Conservation (phyloP, 2,888 invertebrate species). For the Bombyx huttoni region DNA sequence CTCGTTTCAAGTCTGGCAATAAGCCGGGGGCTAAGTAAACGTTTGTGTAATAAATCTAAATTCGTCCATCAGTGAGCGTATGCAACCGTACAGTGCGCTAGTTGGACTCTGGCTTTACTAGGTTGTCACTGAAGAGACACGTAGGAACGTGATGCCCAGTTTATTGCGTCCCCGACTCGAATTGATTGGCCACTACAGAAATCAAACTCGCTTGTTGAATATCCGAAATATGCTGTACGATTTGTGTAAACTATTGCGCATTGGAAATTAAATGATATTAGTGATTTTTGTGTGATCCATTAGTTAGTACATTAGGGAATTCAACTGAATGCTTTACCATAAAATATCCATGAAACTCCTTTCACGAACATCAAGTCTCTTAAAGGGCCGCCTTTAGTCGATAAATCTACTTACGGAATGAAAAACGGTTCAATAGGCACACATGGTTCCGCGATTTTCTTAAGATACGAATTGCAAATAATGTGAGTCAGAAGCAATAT, state of each 20-base stretch:
- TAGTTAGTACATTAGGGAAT: conserved; percentile 14
- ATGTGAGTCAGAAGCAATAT: neutral
- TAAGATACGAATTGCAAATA: conserved; percentile 2
- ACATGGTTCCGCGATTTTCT: conserved; percentile 1
- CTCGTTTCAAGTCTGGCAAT: conserved; percentile 43
- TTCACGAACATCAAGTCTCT: conserved; percentile 5
- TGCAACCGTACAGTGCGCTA: conserved; percentile 22
- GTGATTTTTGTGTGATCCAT: conserved; percentile 13
- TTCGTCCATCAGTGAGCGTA: conserved; percentile 38
- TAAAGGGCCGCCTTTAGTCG: conserved; percentile 3
- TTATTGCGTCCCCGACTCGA: conserved; percentile 42
- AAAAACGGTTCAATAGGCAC: conserved; percentile 2
- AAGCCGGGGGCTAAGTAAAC: conserved; percentile 31
- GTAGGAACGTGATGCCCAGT: conserved; percentile 46
- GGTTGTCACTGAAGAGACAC: conserved; percentile 35
- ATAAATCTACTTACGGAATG: conserved; percentile 5
- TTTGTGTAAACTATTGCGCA: neutral
- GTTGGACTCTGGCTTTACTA: conserved; percentile 20
- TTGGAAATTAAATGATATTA: neutral
- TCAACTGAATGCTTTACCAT: conserved; percentile 6
- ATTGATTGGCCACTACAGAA: conserved; percentile 35
- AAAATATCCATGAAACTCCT: conserved; percentile 5
- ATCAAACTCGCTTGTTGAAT: conserved; percentile 17
- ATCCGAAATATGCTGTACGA: too few relatives aligned
- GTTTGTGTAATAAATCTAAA: conserved; percentile 42